These are phyloP conservation scores for Melanargia galathea DNA, from an alignment of 2,888 invertebrate species.

Conservation along the genomic window DNA sequence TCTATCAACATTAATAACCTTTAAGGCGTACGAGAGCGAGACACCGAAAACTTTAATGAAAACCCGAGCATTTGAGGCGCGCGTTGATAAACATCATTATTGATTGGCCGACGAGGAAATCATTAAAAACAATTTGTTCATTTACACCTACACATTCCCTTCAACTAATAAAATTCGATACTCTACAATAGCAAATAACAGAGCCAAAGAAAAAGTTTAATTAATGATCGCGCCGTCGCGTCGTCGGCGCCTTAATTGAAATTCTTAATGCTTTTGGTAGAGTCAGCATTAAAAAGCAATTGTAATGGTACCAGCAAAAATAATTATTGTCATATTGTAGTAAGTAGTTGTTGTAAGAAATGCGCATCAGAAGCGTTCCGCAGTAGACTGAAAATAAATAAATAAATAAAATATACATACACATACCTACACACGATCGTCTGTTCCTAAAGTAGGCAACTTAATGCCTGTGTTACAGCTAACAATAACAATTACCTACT, in stretches of 20 bases:
- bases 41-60: slow-evolving; percentile 25
- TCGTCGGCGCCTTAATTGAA: slow-evolving; percentile 19
- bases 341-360: no score
- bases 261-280: slow-evolving; percentile 19
- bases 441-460: no score
- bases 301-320: neutral
- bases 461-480: no score
- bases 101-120: slow-evolving; percentile 19
- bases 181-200: slow-evolving; percentile 18
- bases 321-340: no score
- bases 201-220: slow-evolving; percentile 28
- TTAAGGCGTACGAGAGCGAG: slow-evolving; percentile 5
- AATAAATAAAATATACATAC: no score
- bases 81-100: slow-evolving; percentile 21
- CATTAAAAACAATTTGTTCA: slow-evolving; percentile 26
- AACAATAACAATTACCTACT: no score
- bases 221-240: slow-evolving; percentile 19
- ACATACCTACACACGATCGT: no score
- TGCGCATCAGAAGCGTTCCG: no score
- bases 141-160: slow-evolving; percentile 25
- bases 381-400: no score
- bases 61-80: slow-evolving; percentile 15
- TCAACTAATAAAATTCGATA: slow-evolving; percentile 17
- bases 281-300: neutral
- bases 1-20: slow-evolving; percentile 19